phyloP scores from a whole-genome alignment of 2,888 invertebrate genomes.

The Drosophila mercatorum region DNA sequence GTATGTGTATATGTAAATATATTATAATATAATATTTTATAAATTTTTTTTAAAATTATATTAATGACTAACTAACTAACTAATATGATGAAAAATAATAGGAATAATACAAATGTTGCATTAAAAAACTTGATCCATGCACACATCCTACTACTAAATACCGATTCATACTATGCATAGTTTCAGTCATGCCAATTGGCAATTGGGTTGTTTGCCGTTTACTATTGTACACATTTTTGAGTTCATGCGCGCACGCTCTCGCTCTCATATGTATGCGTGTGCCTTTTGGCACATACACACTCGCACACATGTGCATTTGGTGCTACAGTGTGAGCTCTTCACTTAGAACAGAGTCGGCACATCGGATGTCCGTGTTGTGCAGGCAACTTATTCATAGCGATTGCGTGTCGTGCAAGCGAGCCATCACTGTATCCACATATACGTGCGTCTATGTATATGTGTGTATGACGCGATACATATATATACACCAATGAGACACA shows the following conservation, averaged over 20 bases:
- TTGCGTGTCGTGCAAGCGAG: constrained; percentile 15
- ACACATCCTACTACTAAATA: too few species aligned
- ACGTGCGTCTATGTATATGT: constrained; percentile 6
- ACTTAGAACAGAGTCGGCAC: constrained; percentile 3
- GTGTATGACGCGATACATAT: constrained; percentile 44
- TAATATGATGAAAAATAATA: background rate
- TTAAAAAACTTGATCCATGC: too few species aligned
- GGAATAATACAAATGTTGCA: background rate
- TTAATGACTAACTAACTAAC: too few species aligned
- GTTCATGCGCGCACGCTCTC: constrained; percentile 59
- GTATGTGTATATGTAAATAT: too few species aligned
- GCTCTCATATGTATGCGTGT: constrained; percentile 26
- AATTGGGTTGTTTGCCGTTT: constrained; percentile 34
- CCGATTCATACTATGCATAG: background rate
- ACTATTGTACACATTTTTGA: constrained; percentile 63
- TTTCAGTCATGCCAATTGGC: constrained; percentile 41
- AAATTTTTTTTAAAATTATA: background rate
- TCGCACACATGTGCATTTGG: constrained; percentile 15
- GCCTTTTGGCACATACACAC: constrained; percentile 23
- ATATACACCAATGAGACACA: constrained; percentile 9
- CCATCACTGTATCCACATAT: constrained; percentile 24
- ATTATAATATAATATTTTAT: background rate
- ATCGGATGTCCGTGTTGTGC: constrained; percentile 3
- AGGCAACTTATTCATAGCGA: background rate
- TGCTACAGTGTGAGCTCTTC: constrained; percentile 42